Base-by-base conservation (phyloP, 1,140 invertebrate genomes). In the Rhizoglyphus robini region DNA sequence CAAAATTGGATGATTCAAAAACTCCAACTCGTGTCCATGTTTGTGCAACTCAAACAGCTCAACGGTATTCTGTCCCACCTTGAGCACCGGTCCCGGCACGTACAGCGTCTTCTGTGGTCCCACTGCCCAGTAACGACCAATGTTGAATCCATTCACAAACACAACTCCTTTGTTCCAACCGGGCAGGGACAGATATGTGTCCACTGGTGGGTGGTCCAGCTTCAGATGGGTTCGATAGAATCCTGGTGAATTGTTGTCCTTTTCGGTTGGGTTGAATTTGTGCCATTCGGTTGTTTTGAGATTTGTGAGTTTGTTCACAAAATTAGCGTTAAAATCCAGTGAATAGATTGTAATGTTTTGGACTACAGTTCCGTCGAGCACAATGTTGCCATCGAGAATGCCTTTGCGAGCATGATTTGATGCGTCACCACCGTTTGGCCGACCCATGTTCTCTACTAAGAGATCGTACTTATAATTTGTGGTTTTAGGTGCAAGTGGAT, bases 101-200 rank as follows among this genome's bases (percentile, higher is more conserved):
- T 82, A 85, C 0, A 83, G 72, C 2, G 80, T 79, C 67, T 76
- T 72, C 69, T 81, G 79, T 0, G 84, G 83, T 1, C 83, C 83
- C 11, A 78, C 68, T 5, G 69, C 65, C 76, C 77, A 82, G 72
- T 83, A 84, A 49, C 83, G 72, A 18, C 82, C 83, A 60, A 85
- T 71, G 70, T 84, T 82, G 69, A 83, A 82, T 4, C 81, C 82
- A 75, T 85, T 85, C 1, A 85, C 70, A 65, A 84, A 78, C 18
- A 83, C 80, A 62, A 82, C 74, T 8, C 84, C 84, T 64, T 69
- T 70, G 3, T 20, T 49, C 69, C 69, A 70, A 20, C 67, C 59
- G 0, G 13, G 2, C 20, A 62, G 31, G 29, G 23, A 30, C 4
- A 70, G 13, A 34, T 67, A 70, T 18, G 69, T 68, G 48, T 70